Evolutionary conservation across 2,888 invertebrate genomes (phyloP).

Genomic region (Acrocyrtus sp.): DNA sequence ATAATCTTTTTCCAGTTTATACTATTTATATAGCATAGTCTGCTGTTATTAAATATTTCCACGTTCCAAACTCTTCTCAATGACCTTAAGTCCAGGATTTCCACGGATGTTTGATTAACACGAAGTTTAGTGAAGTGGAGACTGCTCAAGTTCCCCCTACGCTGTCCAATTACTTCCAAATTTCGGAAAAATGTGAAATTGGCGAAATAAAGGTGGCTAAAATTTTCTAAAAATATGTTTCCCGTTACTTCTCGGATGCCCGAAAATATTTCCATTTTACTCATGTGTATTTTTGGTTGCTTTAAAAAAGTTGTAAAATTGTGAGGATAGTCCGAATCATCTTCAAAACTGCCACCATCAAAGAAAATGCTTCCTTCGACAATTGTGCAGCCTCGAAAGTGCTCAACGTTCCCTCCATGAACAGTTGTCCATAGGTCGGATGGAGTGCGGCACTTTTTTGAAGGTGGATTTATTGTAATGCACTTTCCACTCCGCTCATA

Average conservation of each 20-base stretch:
- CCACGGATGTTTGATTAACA: no score
- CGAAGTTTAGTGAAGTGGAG: no score
- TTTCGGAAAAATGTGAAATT: no score
- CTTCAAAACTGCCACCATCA: conserved; percentile 88
- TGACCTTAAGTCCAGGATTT: conserved; percentile 86
- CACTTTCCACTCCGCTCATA: no score
- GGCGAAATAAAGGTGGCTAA: no score
- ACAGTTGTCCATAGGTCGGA: conserved; percentile 74
- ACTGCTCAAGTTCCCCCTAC: conserved; percentile 85
- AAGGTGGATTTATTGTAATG: no score
- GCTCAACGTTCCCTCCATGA: conserved; percentile 90
- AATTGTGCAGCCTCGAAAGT: conserved; percentile 90
- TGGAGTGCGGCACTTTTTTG: conserved; percentile 77
- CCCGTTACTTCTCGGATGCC: no score
- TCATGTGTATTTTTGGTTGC: conserved; percentile 87
- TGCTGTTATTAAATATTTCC: conserved; percentile 87
- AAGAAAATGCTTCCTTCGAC: conserved; percentile 94
- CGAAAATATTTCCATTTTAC: conserved; percentile 86
- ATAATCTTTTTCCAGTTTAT: conserved; percentile 88
- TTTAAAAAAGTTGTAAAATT: conserved; percentile 81
- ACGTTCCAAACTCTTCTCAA: conserved; percentile 85
- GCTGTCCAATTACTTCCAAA: conserved; percentile 94
- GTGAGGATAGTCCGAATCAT: conserved; percentile 84
- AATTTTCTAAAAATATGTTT: no score
- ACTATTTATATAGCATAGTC: conserved; percentile 87